Evolutionary conservation across 2,113 vertebrate species (phyloP).

Genomic region (Albula glossodonta): DNA sequence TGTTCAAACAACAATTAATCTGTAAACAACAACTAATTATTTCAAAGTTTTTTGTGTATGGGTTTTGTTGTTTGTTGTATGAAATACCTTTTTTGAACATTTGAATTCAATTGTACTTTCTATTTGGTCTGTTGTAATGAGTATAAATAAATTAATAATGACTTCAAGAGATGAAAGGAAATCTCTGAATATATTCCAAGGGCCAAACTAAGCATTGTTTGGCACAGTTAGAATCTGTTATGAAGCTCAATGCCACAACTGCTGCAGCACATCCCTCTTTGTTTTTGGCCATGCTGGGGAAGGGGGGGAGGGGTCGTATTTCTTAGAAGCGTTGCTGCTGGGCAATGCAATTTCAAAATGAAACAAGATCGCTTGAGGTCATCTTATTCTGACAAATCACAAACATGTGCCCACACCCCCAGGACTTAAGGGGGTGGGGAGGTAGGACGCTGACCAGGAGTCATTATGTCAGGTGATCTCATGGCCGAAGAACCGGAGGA

Average conservation of each 20-base stretch:
- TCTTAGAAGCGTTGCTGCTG: neutral
- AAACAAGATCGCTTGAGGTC: neutral
- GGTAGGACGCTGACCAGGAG: neutral
- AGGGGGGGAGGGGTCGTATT: neutral
- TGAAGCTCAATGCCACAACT: neutral
- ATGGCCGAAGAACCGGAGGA: neutral
- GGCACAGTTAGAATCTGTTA: neutral
- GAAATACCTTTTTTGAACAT: neutral
- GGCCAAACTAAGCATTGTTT: neutral
- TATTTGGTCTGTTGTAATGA: neutral
- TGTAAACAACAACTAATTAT: neutral
- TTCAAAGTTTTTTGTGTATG: neutral
- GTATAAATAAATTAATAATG: neutral
- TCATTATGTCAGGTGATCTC: constrained; percentile 7
- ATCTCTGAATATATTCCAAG: neutral
- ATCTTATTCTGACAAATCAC: neutral
- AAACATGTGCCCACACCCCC: constrained; percentile 4
- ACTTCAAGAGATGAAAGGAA: neutral
- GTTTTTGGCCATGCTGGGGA: neutral
- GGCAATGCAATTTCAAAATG: neutral
- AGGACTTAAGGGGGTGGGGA: no score
- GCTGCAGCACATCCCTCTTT: neutral
- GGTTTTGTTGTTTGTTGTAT: neutral
- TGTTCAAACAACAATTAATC: neutral
- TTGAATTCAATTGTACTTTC: neutral